Base-by-base conservation (phyloP, 2,797 vertebrate species). In the Aphelocoma californica region DNA sequence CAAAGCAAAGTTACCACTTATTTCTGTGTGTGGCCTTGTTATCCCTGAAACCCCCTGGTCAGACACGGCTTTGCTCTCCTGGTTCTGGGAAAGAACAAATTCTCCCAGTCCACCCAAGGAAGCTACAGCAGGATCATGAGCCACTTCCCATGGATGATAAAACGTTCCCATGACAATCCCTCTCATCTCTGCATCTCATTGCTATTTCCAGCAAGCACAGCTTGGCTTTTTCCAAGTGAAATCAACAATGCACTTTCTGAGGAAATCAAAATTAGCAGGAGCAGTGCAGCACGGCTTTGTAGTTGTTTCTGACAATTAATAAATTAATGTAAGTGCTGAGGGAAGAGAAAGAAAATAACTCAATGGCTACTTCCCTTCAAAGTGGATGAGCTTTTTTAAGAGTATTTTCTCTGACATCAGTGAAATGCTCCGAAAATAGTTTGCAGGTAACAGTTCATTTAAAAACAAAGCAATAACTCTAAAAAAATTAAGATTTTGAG, bases 1-100 rank as follows among this genome's bases (percentile, higher is more conserved):
- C 40, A 28, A 45, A 74, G 10, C 9, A 28, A 40, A 42, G 6
- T 7, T 4, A 14, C 6, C 0, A 29, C 28, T 5, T 6, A 26
- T 19, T 66, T 87, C 18, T 71, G 3, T 31, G 10, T 4, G 15
- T 11, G 4, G 29, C 23, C 11, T n/a, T 3, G 0, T 12, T 53
- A 54, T 24, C 23, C 36, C 31, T 18, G 65, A 50, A 29, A 34
- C 21, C 7, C 36, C 17, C 28, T 4, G 6, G 36, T 5, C 42
- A 29, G 60, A n/a, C 6, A 45, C 0, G 0, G 45, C n/a, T 80
- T 53, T 31, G 9, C 58, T 77, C 51, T 61, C 42, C 31, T 14
- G 23, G 6, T 2, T 51, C 18, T 44, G 31, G 9, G 25, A 53
- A 84, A 25, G 19, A 69, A 32, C 18, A 7, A 0, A 0, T 73